phyloP scores from a whole-genome alignment of 1,140 invertebrate genomes.

The Drosophila ficusphila region DNA sequence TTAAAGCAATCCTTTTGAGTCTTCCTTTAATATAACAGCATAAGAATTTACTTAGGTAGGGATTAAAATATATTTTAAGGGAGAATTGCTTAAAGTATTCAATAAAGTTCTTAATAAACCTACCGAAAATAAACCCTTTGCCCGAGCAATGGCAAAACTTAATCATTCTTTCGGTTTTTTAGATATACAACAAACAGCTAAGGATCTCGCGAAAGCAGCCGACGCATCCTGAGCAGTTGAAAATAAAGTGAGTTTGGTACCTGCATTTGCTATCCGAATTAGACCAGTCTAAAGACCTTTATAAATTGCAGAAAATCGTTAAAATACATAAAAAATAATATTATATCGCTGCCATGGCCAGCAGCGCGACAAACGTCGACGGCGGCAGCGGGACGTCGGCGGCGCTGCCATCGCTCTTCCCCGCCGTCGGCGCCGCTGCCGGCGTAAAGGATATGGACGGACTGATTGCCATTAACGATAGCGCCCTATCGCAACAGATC shows the following conservation, averaged over 20 bases:
- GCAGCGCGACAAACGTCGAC: conserved; percentile 52
- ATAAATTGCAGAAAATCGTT: neutral
- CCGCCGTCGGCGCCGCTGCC: conserved; percentile 46
- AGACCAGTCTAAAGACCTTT: no score
- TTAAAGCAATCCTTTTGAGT: no score
- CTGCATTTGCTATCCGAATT: no score
- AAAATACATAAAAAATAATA: conserved; percentile 5
- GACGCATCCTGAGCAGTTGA: neutral
- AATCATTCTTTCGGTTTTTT: neutral
- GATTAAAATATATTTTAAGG: no score
- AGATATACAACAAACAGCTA: neutral
- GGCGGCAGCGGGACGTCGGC: conserved; percentile 25
- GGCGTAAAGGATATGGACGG: conserved; percentile 74
- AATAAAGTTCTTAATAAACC: no score
- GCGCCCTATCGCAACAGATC: conserved; percentile 84
- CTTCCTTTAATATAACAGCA: no score
- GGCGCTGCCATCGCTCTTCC: conserved; percentile 65
- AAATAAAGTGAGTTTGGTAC: neutral
- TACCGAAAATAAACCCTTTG: no score
- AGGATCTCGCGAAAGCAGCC: neutral
- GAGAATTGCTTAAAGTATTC: no score
- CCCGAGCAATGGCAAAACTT: no score
- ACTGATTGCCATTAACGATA: conserved; percentile 83
- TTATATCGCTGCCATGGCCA: conserved; percentile 57
- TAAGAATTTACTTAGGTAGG: no score